These are phyloP conservation scores for Timema cristinae DNA, from an alignment of 2,888 invertebrate species.

Conservation along the genomic window DNA sequence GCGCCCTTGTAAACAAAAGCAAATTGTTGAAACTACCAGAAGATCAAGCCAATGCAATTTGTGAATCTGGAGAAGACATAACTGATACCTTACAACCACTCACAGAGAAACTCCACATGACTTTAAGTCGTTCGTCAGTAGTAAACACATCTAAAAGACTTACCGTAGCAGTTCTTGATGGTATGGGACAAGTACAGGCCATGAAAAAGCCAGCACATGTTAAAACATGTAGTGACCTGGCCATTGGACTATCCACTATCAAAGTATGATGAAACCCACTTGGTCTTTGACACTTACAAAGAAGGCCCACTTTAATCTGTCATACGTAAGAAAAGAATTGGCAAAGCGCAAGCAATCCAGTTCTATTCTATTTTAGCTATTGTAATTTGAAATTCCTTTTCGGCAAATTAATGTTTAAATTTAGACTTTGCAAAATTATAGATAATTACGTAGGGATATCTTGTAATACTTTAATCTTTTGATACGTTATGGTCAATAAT, in stretches of 20 bases:
- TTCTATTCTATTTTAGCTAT: too few species aligned
- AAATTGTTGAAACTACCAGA: not conserved
- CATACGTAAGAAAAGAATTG: too few species aligned
- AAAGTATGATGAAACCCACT: slow-evolving; percentile 11
- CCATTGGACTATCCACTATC: slow-evolving; percentile 9
- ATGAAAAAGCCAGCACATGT: not conserved
- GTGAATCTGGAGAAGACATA: not conserved
- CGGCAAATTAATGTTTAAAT: too few species aligned
- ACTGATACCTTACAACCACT: slow-evolving; percentile 1
- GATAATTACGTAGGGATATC: too few species aligned
- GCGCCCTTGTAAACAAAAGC: too few species aligned
- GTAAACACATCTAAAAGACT: not conserved
- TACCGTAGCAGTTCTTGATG: slow-evolving; percentile 11
- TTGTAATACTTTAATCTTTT: too few species aligned
- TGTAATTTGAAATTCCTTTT: too few species aligned
- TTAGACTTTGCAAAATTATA: too few species aligned
- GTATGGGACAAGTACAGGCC: slow-evolving; percentile 17
- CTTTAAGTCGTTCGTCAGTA: not conserved
- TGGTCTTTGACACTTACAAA: slow-evolving; percentile 16
- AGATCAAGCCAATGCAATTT: not conserved
- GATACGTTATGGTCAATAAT: too few species aligned
- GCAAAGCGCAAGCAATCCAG: too few species aligned
- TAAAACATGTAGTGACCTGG: slow-evolving; percentile 18
- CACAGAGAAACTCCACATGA: not conserved
- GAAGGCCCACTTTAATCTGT: not conserved